Base-by-base conservation (phyloP, 2,113 vertebrate genomes). In the Podarcis muralis region DNA sequence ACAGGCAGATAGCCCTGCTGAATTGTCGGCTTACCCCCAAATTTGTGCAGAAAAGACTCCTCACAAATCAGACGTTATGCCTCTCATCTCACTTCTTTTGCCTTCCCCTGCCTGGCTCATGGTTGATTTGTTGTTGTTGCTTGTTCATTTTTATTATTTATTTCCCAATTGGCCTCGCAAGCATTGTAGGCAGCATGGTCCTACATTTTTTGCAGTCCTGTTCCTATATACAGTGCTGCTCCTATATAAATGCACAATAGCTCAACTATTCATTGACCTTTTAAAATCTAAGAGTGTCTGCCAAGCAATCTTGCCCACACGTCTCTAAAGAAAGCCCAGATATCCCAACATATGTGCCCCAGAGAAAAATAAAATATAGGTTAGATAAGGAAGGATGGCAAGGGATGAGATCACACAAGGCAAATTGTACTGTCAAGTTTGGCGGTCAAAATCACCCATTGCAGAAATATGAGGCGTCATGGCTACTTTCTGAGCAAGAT, bases 201-300 rank as follows among this genome's bases (percentile, higher is more conserved):
- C 48, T 65, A 35, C n/a, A 37, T 68, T 53, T 7, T 57, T 40
- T 43, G 65, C 62, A 59, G 59, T 20, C 59, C 59, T 62, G 15
- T 62, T 62, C 16, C 59, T 62, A 20, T 20, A 23, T 16, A 69
- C 13, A 30, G 12, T 35, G 43, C n/a, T 85, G 20, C 35, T 75
- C 43, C 20, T n/a, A 75, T 35, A 74, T 32, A 57, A 53, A 57
- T 84, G 16, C 16, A 57, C 18, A 57, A 74, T 32, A 59, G 27
- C 9, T 5, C 69, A 48, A 5, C 37, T 57, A 32, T 84, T 53
- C n/a, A 6, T 15, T 57, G 83, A 74, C 20, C 83, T 57, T 40
- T 85, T 75, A 85, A 85, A 75, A 76, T 40, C 23, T 85, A 85
- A 23, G 69, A 85, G 30, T 84, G 30, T 53, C 40, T 30, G 32